These are phyloP conservation scores for Syngnathus floridae DNA, from an alignment of 2,113 vertebrate genomes.

Conservation along the genomic window DNA sequence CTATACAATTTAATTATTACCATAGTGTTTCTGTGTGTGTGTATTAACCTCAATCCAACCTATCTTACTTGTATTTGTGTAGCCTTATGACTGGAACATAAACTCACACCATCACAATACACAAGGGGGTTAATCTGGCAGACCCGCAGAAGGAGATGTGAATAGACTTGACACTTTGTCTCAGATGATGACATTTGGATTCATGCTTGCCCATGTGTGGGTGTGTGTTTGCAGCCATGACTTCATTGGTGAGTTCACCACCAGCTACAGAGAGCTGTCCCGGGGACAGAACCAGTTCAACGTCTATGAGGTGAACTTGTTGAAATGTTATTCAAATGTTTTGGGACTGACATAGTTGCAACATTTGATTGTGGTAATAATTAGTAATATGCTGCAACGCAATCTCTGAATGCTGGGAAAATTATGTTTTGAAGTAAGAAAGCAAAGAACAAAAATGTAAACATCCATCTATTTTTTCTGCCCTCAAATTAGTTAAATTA, in stretches of 20 bases:
- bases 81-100: background rate
- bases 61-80: background rate
- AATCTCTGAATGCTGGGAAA: background rate
- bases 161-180: slow-evolving; percentile 7
- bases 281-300: slow-evolving; percentile 95
- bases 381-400: background rate
- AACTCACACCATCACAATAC: background rate
- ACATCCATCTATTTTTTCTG: background rate
- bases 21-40: background rate
- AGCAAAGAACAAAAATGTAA: background rate
- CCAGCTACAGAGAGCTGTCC: slow-evolving; percentile 95
- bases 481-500: background rate
- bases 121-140: background rate
- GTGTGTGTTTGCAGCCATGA: slow-evolving; percentile 78
- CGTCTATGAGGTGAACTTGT: slow-evolving; percentile 67
- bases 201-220: slow-evolving; percentile 15
- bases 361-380: background rate
- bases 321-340: background rate
- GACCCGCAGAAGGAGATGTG: background rate
- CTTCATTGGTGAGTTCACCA: slow-evolving; percentile 97
- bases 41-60: too few species aligned
- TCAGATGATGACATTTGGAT: slow-evolving; percentile 9
- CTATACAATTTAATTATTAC: background rate
- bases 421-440: background rate
- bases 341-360: background rate